A percentile compares a stretch with the other conserved stretches of the same genome.
These are phyloP conservation scores for Oceanodroma leucorhoa DNA, from an alignment of 2,797 vertebrate genomes.

Conservation along the genomic window DNA sequence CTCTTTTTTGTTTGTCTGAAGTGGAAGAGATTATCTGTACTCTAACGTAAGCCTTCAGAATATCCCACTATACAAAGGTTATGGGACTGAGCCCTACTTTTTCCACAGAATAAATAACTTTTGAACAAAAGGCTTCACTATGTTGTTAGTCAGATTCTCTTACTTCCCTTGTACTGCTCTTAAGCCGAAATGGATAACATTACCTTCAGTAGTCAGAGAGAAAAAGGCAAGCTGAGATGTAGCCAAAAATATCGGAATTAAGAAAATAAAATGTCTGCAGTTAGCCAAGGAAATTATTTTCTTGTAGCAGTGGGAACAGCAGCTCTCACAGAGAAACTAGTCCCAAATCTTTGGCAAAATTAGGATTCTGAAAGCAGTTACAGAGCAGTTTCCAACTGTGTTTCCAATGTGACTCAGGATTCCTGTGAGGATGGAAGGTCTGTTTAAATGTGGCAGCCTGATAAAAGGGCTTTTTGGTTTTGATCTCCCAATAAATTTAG, in stretches of 20 bases:
- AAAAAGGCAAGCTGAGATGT: not conserved
- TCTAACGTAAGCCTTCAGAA: conserved; percentile 8
- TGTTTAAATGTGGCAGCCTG: not conserved
- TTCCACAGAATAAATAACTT: conserved; percentile 44
- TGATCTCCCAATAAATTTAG: not conserved
- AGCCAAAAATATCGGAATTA: conserved; percentile 38
- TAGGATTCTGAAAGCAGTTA: not conserved
- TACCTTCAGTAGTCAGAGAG: not conserved
- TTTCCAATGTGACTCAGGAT: not conserved
- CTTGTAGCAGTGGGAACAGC: conserved; percentile 5
- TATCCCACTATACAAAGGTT: conserved; percentile 26
- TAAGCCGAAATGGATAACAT: not conserved
- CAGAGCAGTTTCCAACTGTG: not conserved
- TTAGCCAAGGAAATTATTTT: conserved; percentile 51
- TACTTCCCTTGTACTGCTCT: not conserved
- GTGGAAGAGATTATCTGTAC: conserved; percentile 65
- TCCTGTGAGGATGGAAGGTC: not conserved
- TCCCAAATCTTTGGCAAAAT: not conserved
- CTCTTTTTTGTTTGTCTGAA: conserved; percentile 50
- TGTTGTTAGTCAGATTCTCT: not conserved
- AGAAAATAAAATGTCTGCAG: not conserved
- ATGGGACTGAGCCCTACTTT: conserved; percentile 19
- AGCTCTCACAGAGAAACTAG: not conserved
- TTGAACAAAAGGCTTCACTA: conserved; percentile 15
- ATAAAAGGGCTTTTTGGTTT: not conserved